Percentiles rank a stretch among this genome's conserved stretches.
phyloP scores from a whole-genome alignment of 2,113 vertebrate genomes.

The Loxodonta africana region DNA sequence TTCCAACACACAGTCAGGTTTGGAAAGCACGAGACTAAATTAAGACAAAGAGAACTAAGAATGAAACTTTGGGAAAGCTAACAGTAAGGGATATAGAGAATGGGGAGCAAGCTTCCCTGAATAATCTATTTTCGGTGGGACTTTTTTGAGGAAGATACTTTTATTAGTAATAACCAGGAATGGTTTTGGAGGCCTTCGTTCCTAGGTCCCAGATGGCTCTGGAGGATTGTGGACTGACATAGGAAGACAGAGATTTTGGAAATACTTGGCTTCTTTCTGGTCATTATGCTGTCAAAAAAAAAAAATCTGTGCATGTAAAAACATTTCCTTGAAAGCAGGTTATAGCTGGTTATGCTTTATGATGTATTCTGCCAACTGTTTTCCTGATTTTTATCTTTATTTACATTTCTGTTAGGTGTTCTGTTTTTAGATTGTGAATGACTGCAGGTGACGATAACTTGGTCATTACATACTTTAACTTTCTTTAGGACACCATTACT shows the following conservation, averaged over 20 bases:
- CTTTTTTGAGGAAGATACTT: conserved; percentile 2
- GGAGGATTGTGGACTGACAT: neutral
- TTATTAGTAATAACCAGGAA: neutral
- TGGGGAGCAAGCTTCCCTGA: neutral
- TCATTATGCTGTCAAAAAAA: neutral
- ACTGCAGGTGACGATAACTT: neutral
- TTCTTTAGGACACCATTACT: neutral
- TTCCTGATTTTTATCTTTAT: neutral
- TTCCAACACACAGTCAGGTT: neutral
- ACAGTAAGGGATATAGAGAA: neutral
- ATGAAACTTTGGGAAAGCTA: neutral
- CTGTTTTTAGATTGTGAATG: neutral
- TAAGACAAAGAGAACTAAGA: neutral
- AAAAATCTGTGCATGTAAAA: neutral
- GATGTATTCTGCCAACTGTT: neutral
- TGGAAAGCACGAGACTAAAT: neutral
- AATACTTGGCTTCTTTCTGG: neutral
- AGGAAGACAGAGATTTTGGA: neutral
- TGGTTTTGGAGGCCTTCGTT: neutral
- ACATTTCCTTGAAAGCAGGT: neutral
- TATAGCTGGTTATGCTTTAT: neutral
- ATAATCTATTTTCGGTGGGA: neutral
- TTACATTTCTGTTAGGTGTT: neutral
- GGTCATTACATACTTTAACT: neutral
- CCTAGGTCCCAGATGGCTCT: neutral